Conservation (phyloP, 2,113 vertebrate genomes). For the Larimichthys crocea region DNA sequence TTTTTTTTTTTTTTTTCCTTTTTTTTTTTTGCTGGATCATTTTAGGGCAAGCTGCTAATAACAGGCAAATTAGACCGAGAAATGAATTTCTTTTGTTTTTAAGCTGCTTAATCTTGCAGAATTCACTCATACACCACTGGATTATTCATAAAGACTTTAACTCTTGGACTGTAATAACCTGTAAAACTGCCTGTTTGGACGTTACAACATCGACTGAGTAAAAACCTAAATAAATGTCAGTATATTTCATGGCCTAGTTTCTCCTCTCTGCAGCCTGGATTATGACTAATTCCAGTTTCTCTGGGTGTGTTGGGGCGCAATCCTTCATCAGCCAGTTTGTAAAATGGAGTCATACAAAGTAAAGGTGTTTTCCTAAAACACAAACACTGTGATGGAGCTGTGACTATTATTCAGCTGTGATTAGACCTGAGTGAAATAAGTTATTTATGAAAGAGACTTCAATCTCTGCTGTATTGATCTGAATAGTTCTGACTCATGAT, state of each 20-base stretch:
- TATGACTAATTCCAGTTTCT: conserved; percentile 59
- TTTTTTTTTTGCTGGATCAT: background rate
- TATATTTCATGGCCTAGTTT: conserved; percentile 48
- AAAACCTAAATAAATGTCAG: conserved; percentile 23
- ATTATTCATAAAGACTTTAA: conserved; percentile 62
- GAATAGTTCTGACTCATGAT: background rate
- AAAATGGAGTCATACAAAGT: conserved; percentile 43
- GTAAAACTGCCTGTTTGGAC: conserved; percentile 28
- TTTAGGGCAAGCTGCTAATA: conserved; percentile 18
- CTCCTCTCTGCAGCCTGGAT: conserved; percentile 49
- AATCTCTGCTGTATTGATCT: background rate
- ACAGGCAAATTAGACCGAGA: background rate
- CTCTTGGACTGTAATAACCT: conserved; percentile 34
- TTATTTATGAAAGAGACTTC: background rate
- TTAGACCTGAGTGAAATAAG: background rate
- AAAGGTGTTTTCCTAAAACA: conserved; percentile 14
- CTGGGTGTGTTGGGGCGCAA: conserved; percentile 30
- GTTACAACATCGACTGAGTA: background rate
- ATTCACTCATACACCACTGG: conserved; percentile 48
- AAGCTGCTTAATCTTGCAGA: conserved; percentile 33
- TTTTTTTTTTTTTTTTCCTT: conserved; percentile 7
- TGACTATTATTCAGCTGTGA: conserved; percentile 16
- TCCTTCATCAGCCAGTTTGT: conserved; percentile 36
- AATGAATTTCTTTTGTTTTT: conserved; percentile 30
- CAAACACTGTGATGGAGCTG: background rate